A percentile compares a stretch with the other conserved stretches of the same genome.
These are phyloP conservation scores for Callosobruchus maculatus DNA, from an alignment of 2,888 invertebrate species.

Conservation along the genomic window DNA sequence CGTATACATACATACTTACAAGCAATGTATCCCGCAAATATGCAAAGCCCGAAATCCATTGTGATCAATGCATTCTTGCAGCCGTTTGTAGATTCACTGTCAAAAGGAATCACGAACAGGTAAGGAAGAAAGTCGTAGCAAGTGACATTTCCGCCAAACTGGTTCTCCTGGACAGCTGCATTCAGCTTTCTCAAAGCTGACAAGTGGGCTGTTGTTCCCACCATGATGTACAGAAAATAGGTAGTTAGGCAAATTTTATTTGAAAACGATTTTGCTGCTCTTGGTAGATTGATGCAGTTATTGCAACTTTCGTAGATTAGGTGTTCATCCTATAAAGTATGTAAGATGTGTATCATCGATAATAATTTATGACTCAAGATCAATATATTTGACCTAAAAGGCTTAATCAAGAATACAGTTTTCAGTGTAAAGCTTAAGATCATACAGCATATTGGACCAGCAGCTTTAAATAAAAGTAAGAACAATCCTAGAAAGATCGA, in stretches of 20 bases:
- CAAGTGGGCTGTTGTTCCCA: conserved; percentile 20
- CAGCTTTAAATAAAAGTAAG: too few relatives aligned
- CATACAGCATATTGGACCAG: too few relatives aligned
- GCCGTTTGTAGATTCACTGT: conserved; percentile 9
- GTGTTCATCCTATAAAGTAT: not conserved
- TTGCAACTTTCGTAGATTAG: not conserved
- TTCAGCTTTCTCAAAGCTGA: conserved; percentile 10
- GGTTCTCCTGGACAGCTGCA: conserved; percentile 3
- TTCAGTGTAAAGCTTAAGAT: too few relatives aligned
- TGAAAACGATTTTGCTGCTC: not conserved
- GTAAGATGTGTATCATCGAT: too few relatives aligned
- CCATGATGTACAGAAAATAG: conserved; percentile 11
- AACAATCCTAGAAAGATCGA: too few relatives aligned
- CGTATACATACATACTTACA: too few relatives aligned
- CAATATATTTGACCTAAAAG: too few relatives aligned
- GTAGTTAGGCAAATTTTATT: not conserved
- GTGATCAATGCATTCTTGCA: conserved; percentile 15
- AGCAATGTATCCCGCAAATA: conserved; percentile 22
- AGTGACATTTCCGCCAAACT: conserved; percentile 13
- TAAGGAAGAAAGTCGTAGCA: conserved; percentile 17
- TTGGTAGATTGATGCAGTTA: not conserved
- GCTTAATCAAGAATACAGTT: too few relatives aligned
- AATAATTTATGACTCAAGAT: too few relatives aligned
- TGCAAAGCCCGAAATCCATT: conserved; percentile 19
- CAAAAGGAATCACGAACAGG: conserved; percentile 17